Base-by-base conservation (phyloP, 2,797 vertebrate genomes). In the Lophotriccus pileatus region DNA sequence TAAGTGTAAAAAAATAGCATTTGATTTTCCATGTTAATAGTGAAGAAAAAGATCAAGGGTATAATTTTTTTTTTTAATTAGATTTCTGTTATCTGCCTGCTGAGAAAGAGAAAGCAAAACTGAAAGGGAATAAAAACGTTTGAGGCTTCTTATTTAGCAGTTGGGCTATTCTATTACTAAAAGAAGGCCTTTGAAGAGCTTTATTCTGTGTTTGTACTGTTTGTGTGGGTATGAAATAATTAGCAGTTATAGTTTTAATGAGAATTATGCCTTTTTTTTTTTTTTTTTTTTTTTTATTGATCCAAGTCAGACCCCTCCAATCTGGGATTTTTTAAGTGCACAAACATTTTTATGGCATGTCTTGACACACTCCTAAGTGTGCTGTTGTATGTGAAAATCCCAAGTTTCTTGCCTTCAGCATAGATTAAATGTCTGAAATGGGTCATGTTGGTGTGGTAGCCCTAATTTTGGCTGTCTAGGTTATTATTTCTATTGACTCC, bases 371-470 rank as follows among this genome's bases (percentile, higher is more conserved):
- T 67, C 10, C 6, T 2, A 25, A 43, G 22, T 3, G 3, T 55
- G 15, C 12, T 63, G 3, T 30, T 74, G 3, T 6, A 8, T 0
- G 0, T 39, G 18, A 37, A 68, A 81, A 56, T 43, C 8, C 2
- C 2, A 17, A 16, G 22, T 44, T 17, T 56, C 28, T 64, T 24
- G 39, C 30, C 20, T 46, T 21, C 55, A 74, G 22, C 1, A 0
- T 28, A 3, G 6, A 9, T 64, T 17, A 24, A 36, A 43, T 7
- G 10, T 9, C 15, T 17, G 8, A n/a, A 49, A 46, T 7, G 10
- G 30, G 22, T 43, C 25, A 25, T 32, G n/a, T 43, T 1, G 1
- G 9, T 12, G 22, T 24, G 25, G 8, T 17, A 69, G 25, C 16
- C 23, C 22, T 43, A 15, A 23, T 22, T 55, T 69, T 28, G 24